phyloP scores from a whole-genome alignment of 2,797 vertebrate genomes.

The Eremophila alpestris region DNA sequence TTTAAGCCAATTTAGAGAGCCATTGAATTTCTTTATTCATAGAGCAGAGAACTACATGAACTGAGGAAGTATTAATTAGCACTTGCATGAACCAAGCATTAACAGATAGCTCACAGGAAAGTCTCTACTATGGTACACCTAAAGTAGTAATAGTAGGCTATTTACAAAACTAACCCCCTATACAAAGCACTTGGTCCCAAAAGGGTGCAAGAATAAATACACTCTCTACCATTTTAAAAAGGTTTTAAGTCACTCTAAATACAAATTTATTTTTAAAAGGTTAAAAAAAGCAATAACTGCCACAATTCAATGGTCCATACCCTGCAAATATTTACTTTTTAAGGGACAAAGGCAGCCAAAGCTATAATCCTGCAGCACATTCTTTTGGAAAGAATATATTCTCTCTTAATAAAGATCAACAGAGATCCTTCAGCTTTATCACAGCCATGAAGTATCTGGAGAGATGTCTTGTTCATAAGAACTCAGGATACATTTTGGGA shows the following conservation, averaged over 20 bases:
- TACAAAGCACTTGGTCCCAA: background rate
- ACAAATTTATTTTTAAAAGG: background rate
- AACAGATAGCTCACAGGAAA: background rate
- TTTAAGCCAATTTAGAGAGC: background rate
- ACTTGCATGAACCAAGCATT: background rate
- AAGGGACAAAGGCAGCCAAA: background rate
- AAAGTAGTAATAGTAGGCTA: background rate
- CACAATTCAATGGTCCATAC: background rate
- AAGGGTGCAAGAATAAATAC: background rate
- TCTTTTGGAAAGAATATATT: background rate
- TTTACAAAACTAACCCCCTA: background rate
- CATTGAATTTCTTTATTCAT: background rate
- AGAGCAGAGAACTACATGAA: background rate
- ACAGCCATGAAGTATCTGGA: background rate
- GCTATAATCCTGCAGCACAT: background rate
- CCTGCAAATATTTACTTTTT: background rate
- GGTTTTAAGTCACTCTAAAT: background rate
- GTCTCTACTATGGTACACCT: background rate
- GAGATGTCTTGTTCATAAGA: background rate
- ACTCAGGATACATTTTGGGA: background rate
- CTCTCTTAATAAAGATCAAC: background rate
- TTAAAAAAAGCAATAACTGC: background rate
- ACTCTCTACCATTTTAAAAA: background rate
- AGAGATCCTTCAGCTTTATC: background rate
- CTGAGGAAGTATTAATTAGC: background rate